A percentile compares a stretch with the other conserved stretches of the same genome.
phyloP scores from a whole-genome alignment of 2,888 invertebrate genomes.

The Palloptera scutellata region DNA sequence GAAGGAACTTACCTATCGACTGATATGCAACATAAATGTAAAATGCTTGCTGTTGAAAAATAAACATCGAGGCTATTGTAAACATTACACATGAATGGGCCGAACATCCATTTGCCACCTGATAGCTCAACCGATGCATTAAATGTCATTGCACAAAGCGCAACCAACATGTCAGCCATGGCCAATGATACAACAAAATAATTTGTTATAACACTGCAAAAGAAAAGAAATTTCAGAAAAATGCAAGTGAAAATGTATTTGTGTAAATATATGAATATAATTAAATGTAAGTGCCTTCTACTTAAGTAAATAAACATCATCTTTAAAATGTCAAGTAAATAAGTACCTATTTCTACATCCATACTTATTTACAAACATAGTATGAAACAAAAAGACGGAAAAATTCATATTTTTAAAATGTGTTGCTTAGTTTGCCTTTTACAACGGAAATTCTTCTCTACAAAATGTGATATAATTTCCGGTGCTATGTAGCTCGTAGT shows the following conservation, averaged over 20 bases:
- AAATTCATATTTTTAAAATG: constrained; percentile 19
- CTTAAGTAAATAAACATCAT: background rate
- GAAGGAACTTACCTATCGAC: constrained; percentile 70
- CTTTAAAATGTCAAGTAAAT: no score
- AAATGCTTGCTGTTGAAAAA: constrained; percentile 90
- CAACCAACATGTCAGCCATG: constrained; percentile 92
- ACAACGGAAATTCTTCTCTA: constrained; percentile 26
- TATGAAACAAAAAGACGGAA: no score
- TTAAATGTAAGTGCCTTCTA: background rate
- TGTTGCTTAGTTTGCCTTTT: constrained; percentile 28
- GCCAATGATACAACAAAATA: constrained; percentile 96
- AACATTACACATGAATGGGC: constrained; percentile 91
- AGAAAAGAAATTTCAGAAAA: constrained; percentile 15
- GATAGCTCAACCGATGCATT: constrained; percentile 89
- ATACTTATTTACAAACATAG: no score
- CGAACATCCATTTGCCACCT: constrained; percentile 85
- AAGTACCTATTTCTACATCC: no score
- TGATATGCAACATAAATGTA: constrained; percentile 92
- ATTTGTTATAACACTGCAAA: constrained; percentile 82
- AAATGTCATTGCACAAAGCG: constrained; percentile 93
- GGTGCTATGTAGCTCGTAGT: constrained; percentile 12
- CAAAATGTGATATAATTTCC: constrained; percentile 36
- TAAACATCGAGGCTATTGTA: constrained; percentile 97
- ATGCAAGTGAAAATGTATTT: background rate
- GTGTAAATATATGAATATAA: background rate